Base-by-base conservation (phyloP, 2,888 invertebrate species). In the Clepsis dumicolana region DNA sequence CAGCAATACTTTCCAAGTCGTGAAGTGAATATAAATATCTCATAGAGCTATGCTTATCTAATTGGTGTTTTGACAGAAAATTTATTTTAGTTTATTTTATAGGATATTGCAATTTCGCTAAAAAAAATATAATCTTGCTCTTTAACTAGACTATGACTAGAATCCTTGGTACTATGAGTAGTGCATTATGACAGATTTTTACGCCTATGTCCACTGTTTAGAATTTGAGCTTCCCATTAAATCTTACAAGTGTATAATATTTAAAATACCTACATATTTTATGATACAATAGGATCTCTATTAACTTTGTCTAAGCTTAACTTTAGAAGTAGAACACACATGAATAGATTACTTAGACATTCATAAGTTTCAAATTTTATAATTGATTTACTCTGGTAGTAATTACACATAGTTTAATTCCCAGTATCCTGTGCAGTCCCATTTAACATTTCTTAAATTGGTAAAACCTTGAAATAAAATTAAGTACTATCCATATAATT, bases 161-260 rank as follows among this genome's bases (percentile, higher is more conserved):
- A 18, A 27, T 10, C n/a, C 16, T 57, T 38, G 57, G 62, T 52
- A 29, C 50, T 29, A 24, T 63, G 38, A 41, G 24, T 63, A 63
- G 62, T 63, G 60, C 65, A 25, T 44, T 38, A 57, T 57, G 62
- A 63, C 62, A 21, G 56, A 24, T 18, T 65, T 50, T 60, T 25
- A 52, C 14, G 5, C 35, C 56, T 67, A 67, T 57, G 48, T 50
- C 27, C 56, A 56, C 75, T 78, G 70, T 87, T 88, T 86, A 86
- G 86, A 89, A 87, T 88, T 67, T 86, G 85, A 88, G 88, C 85
- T 86, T 86, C 80, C 79, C 82, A 79, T 77, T 74, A 76, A 77
- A 74, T 77, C 74, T 79, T 80, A 78, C 64, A 71, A 75, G 70
- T 74, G 67, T 74, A 75, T 72, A 74, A 66, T 72, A 76, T 74